These are phyloP conservation scores for Ectemnius lituratus DNA, from an alignment of 2,888 invertebrate species.

Conservation along the genomic window DNA sequence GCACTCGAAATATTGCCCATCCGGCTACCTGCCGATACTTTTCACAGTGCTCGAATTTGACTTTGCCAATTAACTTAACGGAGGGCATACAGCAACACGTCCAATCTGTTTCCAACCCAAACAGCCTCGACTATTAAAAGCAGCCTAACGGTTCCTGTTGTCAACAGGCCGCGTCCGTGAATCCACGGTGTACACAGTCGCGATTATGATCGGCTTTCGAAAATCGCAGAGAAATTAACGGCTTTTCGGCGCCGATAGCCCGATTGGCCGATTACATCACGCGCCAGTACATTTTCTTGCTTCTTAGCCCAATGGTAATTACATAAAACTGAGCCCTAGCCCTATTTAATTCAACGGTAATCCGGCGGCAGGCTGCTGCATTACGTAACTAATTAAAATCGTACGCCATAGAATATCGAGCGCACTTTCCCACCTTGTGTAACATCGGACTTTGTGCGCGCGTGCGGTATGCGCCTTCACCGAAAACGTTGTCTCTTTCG, in stretches of 20 bases:
- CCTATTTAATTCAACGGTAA: neutral
- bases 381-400: constrained; percentile 33
- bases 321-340: neutral
- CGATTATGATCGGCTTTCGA: constrained; percentile 23
- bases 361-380: neutral
- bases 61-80: neutral
- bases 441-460: too few relatives aligned
- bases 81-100: neutral
- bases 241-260: neutral
- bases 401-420: neutral
- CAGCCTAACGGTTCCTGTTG: constrained; percentile 36
- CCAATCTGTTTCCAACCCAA: neutral
- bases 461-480: too few relatives aligned
- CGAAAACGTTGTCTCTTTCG: constrained; percentile 22
- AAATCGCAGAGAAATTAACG: constrained; percentile 33
- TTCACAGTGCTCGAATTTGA: neutral
- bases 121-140: constrained; percentile 29
- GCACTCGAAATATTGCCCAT: neutral
- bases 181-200: constrained; percentile 3
- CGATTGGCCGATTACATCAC: constrained; percentile 2
- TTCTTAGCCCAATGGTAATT: neutral
- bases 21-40: neutral
- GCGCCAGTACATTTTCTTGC: constrained; percentile 12
- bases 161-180: constrained; percentile 24
- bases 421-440: too few relatives aligned